These are phyloP conservation scores for Mythimna lalbum DNA, from an alignment of 2,888 invertebrate genomes.

Conservation along the genomic window DNA sequence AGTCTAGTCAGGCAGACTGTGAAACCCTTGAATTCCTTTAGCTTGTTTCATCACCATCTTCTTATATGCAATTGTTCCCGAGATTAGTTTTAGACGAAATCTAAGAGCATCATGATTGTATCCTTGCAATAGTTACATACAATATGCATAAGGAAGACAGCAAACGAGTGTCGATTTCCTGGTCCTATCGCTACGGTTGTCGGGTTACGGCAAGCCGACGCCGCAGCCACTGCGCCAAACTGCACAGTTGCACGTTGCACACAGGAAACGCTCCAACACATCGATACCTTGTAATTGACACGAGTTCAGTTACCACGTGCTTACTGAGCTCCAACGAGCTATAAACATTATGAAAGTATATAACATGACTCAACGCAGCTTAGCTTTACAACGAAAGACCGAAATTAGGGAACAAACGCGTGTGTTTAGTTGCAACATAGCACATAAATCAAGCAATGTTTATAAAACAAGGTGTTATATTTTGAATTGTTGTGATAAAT, in stretches of 20 bases:
- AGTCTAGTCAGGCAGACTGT: not conserved
- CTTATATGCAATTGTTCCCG: not conserved
- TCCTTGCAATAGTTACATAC: slow-evolving; percentile 39
- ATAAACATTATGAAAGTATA: slow-evolving; percentile 60
- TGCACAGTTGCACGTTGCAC: slow-evolving; percentile 66
- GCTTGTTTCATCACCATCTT: slow-evolving; percentile 10
- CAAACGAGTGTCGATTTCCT: slow-evolving; percentile 71
- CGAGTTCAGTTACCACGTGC: slow-evolving; percentile 69
- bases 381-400: slow-evolving; percentile 52
- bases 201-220: slow-evolving; percentile 72
- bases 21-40: slow-evolving; percentile 27
- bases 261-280: slow-evolving; percentile 73
- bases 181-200: slow-evolving; percentile 69
- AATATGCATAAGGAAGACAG: slow-evolving; percentile 63
- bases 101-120: slow-evolving; percentile 14
- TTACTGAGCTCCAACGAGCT: slow-evolving; percentile 59
- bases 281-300: slow-evolving; percentile 72
- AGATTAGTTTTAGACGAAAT: not conserved
- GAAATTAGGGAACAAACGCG: slow-evolving; percentile 52
- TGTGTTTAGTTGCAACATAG: slow-evolving; percentile 36
- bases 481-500: slow-evolving; percentile 33
- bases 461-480: slow-evolving; percentile 38
- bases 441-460: slow-evolving; percentile 41
- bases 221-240: slow-evolving; percentile 38
- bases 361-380: slow-evolving; percentile 55